Evolutionary conservation across 1,140 invertebrate genomes (phyloP), one percentile per base, ranked within the genome.

Genomic region (Zophobas morio): DNA sequence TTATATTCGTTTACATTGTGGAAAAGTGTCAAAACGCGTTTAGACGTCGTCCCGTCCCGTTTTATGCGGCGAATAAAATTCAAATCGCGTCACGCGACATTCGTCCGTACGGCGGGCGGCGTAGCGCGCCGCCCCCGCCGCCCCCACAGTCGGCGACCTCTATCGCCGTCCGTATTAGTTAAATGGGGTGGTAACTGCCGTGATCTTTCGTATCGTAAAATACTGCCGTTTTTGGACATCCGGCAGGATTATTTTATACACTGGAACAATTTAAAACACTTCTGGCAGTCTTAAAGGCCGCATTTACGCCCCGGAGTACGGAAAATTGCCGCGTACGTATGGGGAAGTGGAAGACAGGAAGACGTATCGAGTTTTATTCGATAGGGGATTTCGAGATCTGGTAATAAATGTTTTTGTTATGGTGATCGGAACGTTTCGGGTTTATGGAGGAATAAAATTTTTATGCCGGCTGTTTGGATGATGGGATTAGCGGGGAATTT

Each of bases 151-250:
- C 20, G 60, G 77, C 53, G 57, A 75, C 77, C 70, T 70, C 72
- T 79, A 75, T 75, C 74, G 72, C 77, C 63, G 56, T 60, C 2
- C 73, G 79, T 60, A 53, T 80, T 76, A 78, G 79, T 74, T 80
- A 80, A 80, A 80, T 80, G 76, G 76, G 56, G 76, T 78, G 79
- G 76, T 75, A 80, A 80, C 77, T 78, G 73, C 79, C 53, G 73
- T 70, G 74, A 66, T 72, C 54, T 80, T 78, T 75, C 56, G 56
- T 56, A 76, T 75, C 77, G 73, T 80, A 70, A 80, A 80, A 80
- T 80, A 80, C 57, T 78, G 73, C 56, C 75, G 71, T 77, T 74
- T 53, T 74, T 47, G 70, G 75, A 75, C 70, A 76, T 75, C 78
- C 70, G 63, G 57, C 74, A 74, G 72, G 78, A 76, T 80, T 80